Conservation (phyloP, 2,797 vertebrate species). For the Lagodon rhomboides region DNA sequence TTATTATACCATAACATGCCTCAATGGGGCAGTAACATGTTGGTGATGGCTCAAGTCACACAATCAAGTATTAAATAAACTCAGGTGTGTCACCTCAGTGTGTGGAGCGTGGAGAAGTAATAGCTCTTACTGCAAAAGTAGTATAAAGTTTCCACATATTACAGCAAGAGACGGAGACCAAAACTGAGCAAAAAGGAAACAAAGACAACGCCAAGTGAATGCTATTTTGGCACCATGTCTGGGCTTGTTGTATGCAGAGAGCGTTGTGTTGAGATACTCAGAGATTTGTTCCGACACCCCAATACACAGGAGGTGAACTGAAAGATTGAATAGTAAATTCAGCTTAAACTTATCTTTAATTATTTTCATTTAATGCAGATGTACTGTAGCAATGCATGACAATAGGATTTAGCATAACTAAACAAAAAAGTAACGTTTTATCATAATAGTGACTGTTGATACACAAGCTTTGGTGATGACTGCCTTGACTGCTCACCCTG, state of each 20-base stretch:
- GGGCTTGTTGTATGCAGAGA: background rate
- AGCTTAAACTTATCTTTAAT: background rate
- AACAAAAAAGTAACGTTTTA: background rate
- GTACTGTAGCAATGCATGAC: too few species aligned
- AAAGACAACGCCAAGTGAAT: too few species aligned
- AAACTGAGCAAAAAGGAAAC: background rate
- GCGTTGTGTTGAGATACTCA: background rate
- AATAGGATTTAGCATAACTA: background rate
- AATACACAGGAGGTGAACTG: background rate
- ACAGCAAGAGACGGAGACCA: too few species aligned
- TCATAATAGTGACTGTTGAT: background rate
- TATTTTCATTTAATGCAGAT: background rate
- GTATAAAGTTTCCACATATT: too few species aligned
- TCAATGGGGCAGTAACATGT: too few species aligned
- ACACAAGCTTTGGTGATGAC: background rate
- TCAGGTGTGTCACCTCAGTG: too few species aligned
- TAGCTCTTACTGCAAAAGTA: too few species aligned
- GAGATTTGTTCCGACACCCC: background rate
- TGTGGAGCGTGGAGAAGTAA: too few species aligned
- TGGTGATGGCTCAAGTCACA: too few species aligned
- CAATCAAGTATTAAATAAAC: too few species aligned
- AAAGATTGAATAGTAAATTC: background rate
- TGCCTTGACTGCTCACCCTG: background rate
- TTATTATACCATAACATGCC: too few species aligned
- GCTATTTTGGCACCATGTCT: background rate